Percentiles rank a stretch among this genome's conserved stretches.
phyloP scores from a whole-genome alignment of 2,888 invertebrate species.

The Melanotus villosus region DNA sequence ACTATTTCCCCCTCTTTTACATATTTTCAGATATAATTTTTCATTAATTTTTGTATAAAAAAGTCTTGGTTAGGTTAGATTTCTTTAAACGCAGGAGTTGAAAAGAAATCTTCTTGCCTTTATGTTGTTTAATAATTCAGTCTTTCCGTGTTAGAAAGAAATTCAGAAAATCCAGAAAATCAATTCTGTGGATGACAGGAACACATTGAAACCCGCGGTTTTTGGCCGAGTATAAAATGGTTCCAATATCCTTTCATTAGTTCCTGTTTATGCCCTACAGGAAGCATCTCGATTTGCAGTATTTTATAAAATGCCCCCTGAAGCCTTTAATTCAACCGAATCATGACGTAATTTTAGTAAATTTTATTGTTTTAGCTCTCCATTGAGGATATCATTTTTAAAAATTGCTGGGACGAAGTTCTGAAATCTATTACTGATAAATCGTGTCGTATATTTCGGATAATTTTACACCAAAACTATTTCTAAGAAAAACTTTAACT shows the following conservation, averaged over 20 bases:
- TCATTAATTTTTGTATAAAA: too few relatives aligned
- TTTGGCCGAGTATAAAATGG: background rate
- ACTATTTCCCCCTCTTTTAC: too few relatives aligned
- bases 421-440: too few relatives aligned
- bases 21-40: too few relatives aligned
- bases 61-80: too few relatives aligned
- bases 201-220: background rate
- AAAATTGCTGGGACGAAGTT: too few relatives aligned
- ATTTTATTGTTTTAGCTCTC: background rate
- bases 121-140: conserved; percentile 19
- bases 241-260: background rate
- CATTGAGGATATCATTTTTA: too few relatives aligned
- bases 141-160: conserved; percentile 19
- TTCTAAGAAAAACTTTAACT: too few relatives aligned
- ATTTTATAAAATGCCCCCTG: background rate
- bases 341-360: background rate
- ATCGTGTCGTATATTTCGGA: too few relatives aligned
- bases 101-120: too few relatives aligned
- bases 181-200: conserved; percentile 22
- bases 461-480: too few relatives aligned
- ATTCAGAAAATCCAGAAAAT: conserved; percentile 10
- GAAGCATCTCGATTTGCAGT: background rate
- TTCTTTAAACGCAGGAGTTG: too few relatives aligned
- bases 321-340: background rate
- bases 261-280: background rate